phyloP scores from a whole-genome alignment of 2,113 vertebrate genomes.

The Maylandia zebra region DNA sequence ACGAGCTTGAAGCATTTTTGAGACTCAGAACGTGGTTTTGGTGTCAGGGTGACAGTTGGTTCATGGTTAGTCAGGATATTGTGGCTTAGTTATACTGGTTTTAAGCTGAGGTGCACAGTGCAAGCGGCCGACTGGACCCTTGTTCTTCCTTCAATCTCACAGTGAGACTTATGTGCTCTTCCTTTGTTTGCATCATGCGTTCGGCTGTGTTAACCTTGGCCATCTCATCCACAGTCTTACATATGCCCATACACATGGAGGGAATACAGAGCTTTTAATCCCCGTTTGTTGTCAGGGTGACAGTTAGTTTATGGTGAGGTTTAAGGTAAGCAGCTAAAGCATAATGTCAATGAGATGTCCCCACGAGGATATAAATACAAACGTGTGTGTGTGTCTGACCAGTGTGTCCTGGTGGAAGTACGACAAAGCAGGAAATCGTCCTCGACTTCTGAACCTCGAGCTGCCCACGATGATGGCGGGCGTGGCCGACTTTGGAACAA shows the following conservation, averaged over 20 bases:
- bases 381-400: slow-evolving; percentile 64
- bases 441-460: slow-evolving; percentile 89
- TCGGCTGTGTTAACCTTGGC: too few relatives aligned
- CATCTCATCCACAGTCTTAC: too few relatives aligned
- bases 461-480: slow-evolving; percentile 86
- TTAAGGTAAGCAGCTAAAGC: accelerated
- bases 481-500: slow-evolving; percentile 83
- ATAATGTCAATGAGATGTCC: not conserved
- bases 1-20: accelerated
- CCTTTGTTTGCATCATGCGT: not conserved
- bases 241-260: accelerated
- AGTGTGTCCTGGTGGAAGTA: slow-evolving; percentile 87
- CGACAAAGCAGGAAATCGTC: slow-evolving; percentile 87
- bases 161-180: accelerated
- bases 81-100: not conserved
- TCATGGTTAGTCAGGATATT: accelerated
- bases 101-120: not conserved
- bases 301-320: accelerated
- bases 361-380: not conserved
- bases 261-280: not conserved
- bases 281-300: accelerated
- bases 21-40: accelerated
- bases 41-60: accelerated
- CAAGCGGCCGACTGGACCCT: accelerated
- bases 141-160: not conserved